Evolutionary conservation across 1,140 invertebrate species (phyloP), one percentile per base, ranked within the genome.

Genomic region (Drosophila pseudoananassae): DNA sequence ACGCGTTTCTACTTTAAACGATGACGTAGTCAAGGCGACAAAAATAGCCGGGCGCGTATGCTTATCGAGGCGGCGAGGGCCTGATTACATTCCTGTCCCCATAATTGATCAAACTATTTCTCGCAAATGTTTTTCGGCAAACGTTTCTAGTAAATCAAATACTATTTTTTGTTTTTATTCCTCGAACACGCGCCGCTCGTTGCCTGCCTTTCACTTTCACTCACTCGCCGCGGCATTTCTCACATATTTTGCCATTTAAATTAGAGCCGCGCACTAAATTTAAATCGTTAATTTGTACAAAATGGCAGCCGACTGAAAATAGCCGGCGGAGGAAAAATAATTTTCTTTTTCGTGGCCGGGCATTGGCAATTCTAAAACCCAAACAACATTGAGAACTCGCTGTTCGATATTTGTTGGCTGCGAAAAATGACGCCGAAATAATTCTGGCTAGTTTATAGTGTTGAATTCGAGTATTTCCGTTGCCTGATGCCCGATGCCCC

Each of bases 161-260:
- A 27, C 23, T 23, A 27, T 40, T n/a, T 20, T 31, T 25, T 56
- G 3, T n/a, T 56, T n/a, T 4, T 14, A 12, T 9, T 61, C 46
- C 23, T 47, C 51, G 54, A 58, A 65, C 78, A 72, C 38, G 52
- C 63, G 57, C 31, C 45, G n/a, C 49, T 45, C 50, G 27, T 20
- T 20, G 20, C 31, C 33, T 49, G 66, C 68, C 81, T 83, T 83
- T 84, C 80, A 83, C 76, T 83, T 83, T 83, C 70, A 63, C 51
- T 84, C 61, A 66, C 61, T 47, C 31, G 27, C 50, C 43, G n/a
- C 68, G 65, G 83, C 82, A 87, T 87, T 88, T 75, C 63, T 68
- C 38, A 51, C 79, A 87, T 87, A 76, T 73, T 87, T 88, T 71
- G 83, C 70, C 82, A 87, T 87, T 87, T 82, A 68, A 84, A 84